Evolutionary conservation across 2,113 vertebrate genomes (phyloP), one percentile per base, ranked within the genome.

Genomic region (Leptodactylus fuscus): DNA sequence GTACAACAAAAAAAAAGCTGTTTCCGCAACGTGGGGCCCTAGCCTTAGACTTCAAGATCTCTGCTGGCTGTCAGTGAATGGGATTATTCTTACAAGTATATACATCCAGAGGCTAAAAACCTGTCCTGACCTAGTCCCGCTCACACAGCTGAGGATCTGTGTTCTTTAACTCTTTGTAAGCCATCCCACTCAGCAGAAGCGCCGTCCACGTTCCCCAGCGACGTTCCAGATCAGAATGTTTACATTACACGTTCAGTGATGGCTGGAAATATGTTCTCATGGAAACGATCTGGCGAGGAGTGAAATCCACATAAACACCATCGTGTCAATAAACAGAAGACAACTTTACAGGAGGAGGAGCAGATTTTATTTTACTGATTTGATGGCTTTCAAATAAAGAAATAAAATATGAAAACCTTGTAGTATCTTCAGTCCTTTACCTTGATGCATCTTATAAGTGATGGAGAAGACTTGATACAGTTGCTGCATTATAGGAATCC

Each of bases 231-330:
- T 9, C 55, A 80, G 34, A 62, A 44, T 81, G 78, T 81, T 81
- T 81, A 81, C 78, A 29, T 81, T 44, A 62, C 78, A 81, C 53
- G 24, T 62, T 44, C 53, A 12, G 77, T 15, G 36, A 9, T 51
- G n/a, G 78, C 36, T 81, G 36, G 36, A 46, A 62, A 81, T 44
- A 62, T 62, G 78, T 81, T 81, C 78, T 81, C 78, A 81, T 81
- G 78, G 78, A 81, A 81, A 65, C 78, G 22, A 65, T 27, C 36
- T 46, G 22, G 49, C 29, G 32, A 38, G 27, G 51, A 41, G 34
- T 22, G 18, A 38, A 79, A 60, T 44, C 38, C 34, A 29, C 53
- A 44, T 62, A 13, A 81, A 27, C 60, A 16, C 24, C 24, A 60
- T 24, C 22, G 0, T 60, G 55, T 65, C 34, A 46, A 62, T 62